Evolutionary conservation across 2,797 vertebrate genomes (phyloP).

Genomic region (Brachymystax lenok): DNA sequence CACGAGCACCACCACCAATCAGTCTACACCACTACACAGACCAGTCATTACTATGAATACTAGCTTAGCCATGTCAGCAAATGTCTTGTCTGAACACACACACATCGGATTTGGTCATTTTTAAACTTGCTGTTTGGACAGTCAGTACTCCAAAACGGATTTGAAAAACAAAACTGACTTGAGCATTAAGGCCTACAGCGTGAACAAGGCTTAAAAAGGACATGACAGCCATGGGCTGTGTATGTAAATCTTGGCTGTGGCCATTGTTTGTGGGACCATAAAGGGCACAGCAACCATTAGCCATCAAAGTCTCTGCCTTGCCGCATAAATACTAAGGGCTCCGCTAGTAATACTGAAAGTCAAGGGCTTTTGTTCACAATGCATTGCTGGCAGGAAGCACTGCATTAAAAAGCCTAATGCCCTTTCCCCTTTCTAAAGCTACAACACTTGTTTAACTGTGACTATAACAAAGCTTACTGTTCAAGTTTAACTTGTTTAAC

Average conservation of each 20-base stretch:
- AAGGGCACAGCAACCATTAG: slow-evolving; percentile 33
- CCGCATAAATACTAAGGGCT: neutral
- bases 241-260: slow-evolving; percentile 8
- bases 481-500: too few species aligned
- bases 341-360: neutral
- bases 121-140: too few species aligned
- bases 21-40: too few species aligned
- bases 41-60: too few species aligned
- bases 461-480: neutral
- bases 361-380: neutral
- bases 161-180: too few species aligned
- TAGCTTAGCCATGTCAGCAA: too few species aligned
- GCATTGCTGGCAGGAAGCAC: neutral
- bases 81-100: too few species aligned
- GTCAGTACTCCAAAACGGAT: too few species aligned
- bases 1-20: too few species aligned
- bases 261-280: neutral
- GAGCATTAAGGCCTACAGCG: too few species aligned
- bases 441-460: slow-evolving; percentile 25
- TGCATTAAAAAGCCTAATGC: neutral
- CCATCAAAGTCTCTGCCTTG: neutral
- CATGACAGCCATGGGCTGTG: slow-evolving; percentile 17
- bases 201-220: slow-evolving; percentile 34
- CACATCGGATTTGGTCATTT: too few species aligned
- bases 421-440: neutral